phyloP scores from a whole-genome alignment of 2,888 invertebrate genomes.

The Callyntrura sp. region DNA sequence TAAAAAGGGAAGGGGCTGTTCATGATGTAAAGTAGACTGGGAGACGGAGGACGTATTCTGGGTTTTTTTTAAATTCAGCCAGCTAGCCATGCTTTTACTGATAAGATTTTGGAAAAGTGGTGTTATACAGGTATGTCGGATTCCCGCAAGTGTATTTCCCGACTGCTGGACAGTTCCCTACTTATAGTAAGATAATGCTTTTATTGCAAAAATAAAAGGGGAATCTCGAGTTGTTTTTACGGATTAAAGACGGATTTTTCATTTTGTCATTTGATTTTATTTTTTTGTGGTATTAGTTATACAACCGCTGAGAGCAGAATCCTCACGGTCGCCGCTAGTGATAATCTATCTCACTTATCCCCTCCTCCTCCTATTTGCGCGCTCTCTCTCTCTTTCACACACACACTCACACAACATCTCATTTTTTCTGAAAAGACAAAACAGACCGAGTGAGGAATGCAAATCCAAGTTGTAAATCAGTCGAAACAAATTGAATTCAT shows the following conservation, averaged over 20 bases:
- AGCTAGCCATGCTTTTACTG: background rate
- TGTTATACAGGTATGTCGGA: background rate
- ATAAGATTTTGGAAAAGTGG: background rate
- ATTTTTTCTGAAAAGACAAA: background rate
- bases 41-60: background rate
- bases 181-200: background rate
- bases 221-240: conserved; percentile 50
- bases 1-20: background rate
- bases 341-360: conserved; percentile 19
- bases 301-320: background rate
- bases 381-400: conserved; percentile 1
- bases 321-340: background rate
- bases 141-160: background rate
- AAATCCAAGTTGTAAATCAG: conserved; percentile 62
- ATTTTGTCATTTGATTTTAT: conserved; percentile 29
- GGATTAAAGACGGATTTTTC: conserved; percentile 54
- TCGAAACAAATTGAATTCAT: conserved; percentile 46
- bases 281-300: conserved; percentile 25
- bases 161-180: background rate
- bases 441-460: conserved; percentile 18
- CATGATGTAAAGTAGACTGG: background rate
- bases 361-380: conserved; percentile 16
- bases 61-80: background rate
- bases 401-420: background rate
- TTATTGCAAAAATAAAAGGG: conserved; percentile 16